Conservation (phyloP, 2,888 invertebrate species). For the Copidosoma aretas region DNA sequence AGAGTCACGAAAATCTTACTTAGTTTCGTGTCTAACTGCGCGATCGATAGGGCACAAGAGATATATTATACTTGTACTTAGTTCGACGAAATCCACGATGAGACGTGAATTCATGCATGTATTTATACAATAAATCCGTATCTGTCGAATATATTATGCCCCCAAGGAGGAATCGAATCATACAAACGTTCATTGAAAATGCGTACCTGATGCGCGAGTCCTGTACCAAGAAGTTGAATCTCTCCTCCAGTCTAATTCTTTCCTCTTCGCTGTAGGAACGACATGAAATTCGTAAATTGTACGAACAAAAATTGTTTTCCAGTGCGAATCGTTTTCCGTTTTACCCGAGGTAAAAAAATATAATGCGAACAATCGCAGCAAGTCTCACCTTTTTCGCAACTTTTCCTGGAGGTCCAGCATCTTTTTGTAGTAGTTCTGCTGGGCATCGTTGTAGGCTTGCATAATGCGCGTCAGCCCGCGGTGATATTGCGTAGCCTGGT, state of each 20-base stretch:
- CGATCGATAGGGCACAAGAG: too few relatives aligned
- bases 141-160: too few relatives aligned
- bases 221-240: slow-evolving; percentile 54
- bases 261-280: slow-evolving; percentile 60
- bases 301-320: too few relatives aligned
- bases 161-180: too few relatives aligned
- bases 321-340: too few relatives aligned
- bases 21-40: not conserved
- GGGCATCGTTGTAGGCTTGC: slow-evolving; percentile 49
- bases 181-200: too few relatives aligned
- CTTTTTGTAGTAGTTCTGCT: slow-evolving; percentile 53
- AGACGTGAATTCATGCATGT: too few relatives aligned
- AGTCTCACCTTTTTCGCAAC: slow-evolving; percentile 52
- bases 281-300: too few relatives aligned
- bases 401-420: slow-evolving; percentile 59
- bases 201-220: slow-evolving; percentile 56
- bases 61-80: too few relatives aligned
- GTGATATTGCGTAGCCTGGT: not conserved
- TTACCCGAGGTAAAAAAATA: not conserved
- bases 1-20: not conserved
- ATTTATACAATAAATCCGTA: too few relatives aligned
- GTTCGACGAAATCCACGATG: too few relatives aligned
- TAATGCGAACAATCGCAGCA: not conserved
- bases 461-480: slow-evolving; percentile 24
- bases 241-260: slow-evolving; percentile 55